phyloP scores from a whole-genome alignment of 2,113 vertebrate species.

The Chrysemys picta region DNA sequence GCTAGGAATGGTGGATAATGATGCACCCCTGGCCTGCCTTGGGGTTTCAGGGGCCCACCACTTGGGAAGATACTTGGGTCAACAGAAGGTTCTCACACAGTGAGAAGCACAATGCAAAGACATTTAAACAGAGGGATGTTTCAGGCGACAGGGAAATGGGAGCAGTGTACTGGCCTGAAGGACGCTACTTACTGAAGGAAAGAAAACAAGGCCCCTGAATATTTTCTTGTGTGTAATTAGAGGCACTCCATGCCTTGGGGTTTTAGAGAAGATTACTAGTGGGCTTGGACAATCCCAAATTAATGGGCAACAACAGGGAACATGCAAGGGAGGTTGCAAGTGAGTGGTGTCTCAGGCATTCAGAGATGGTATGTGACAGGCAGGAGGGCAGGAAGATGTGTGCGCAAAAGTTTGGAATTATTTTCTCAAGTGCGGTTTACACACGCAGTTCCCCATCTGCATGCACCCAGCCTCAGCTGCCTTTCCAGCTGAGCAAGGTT shows the following conservation, averaged over 20 bases:
- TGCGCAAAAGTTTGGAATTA: neutral
- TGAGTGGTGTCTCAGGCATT: neutral
- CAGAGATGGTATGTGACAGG: neutral
- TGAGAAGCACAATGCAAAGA: neutral
- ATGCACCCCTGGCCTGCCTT: no score
- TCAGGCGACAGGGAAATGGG: neutral
- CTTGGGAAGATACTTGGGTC: neutral
- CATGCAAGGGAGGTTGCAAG: neutral
- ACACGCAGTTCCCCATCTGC: neutral
- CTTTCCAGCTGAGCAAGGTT: neutral
- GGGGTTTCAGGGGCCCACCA: neutral
- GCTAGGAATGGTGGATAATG: neutral
- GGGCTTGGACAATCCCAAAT: neutral
- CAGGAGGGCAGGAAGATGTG: neutral
- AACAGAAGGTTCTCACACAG: neutral
- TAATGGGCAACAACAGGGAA: neutral
- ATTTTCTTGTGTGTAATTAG: neutral
- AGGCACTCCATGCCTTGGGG: neutral
- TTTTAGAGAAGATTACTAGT: neutral
- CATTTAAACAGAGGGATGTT: neutral
- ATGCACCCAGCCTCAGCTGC: neutral
- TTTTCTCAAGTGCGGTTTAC: neutral
- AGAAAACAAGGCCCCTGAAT: neutral
- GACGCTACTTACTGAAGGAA: no score
- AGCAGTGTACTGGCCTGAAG: neutral